Evolutionary conservation across 2,113 vertebrate genomes (phyloP).

Genomic region (Oenanthe oenanthe): DNA sequence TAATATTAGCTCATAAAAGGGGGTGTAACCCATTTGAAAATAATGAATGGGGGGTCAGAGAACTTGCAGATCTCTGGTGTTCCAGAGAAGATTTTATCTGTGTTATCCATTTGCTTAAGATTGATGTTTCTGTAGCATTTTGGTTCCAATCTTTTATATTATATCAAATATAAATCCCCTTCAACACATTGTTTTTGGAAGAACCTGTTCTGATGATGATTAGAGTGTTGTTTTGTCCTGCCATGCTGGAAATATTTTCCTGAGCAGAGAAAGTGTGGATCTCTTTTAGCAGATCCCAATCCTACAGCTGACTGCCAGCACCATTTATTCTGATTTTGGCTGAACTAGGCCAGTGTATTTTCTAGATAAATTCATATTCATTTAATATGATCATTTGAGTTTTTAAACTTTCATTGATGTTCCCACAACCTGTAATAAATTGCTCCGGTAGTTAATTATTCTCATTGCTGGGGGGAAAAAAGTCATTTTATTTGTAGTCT

Average conservation of each 20-base stretch:
- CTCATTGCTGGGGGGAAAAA: neutral
- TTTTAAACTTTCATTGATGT: neutral
- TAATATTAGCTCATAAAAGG: neutral
- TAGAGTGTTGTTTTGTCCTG: neutral
- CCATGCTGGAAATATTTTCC: neutral
- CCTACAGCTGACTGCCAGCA: neutral
- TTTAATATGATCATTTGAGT: neutral
- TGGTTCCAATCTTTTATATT: neutral
- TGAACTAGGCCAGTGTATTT: neutral
- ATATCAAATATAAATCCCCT: neutral
- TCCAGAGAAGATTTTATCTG: neutral
- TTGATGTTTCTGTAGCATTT: neutral
- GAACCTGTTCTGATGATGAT: neutral
- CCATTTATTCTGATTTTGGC: neutral
- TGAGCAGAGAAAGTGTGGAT: neutral
- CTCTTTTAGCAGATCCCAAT: neutral
- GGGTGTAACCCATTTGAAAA: neutral
- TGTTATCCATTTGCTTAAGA: neutral
- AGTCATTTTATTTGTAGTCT: neutral
- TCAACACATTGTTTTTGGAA: neutral
- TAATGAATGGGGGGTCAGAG: neutral
- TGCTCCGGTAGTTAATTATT: neutral
- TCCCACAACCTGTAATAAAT: conserved; percentile 3
- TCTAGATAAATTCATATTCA: neutral
- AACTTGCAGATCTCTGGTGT: neutral